phyloP scores from a whole-genome alignment of 2,797 vertebrate species.

The Kryptolebias ocellatus region DNA sequence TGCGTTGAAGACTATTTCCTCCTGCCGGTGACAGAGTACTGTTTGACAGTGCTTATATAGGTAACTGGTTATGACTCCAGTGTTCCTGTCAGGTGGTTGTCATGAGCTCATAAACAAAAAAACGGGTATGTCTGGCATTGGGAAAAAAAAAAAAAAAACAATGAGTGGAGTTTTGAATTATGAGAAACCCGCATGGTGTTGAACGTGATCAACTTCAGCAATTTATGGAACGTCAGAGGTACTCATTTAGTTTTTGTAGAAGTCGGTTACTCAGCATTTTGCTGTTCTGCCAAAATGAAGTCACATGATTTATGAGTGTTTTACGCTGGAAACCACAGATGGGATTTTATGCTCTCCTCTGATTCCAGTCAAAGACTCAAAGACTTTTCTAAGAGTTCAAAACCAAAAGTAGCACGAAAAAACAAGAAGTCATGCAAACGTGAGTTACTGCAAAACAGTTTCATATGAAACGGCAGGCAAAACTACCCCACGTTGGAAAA shows the following conservation, averaged over 20 bases:
- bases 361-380: constrained; percentile 4
- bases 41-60: constrained; percentile 60
- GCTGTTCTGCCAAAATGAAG: background rate
- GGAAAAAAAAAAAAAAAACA: background rate
- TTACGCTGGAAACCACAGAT: constrained; percentile 5
- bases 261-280: background rate
- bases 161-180: constrained; percentile 1
- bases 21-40: constrained; percentile 8
- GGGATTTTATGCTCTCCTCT: background rate
- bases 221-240: background rate
- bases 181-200: background rate
- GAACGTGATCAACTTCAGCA: constrained; percentile 20
- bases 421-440: background rate
- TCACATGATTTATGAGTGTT: background rate
- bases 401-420: background rate
- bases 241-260: background rate
- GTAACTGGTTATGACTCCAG: constrained; percentile 31
- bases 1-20: constrained; percentile 2
- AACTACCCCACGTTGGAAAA: constrained; percentile 9
- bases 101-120: constrained; percentile 45
- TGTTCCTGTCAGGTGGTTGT: constrained; percentile 69
- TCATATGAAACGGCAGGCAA: background rate
- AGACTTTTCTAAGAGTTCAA: background rate
- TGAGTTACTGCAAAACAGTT: background rate
- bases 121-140: constrained; percentile 20